Percentiles rank a stretch among this genome's conserved stretches.
phyloP scores from a whole-genome alignment of 2,113 vertebrate species.

The Pyrgilauda ruficollis region DNA sequence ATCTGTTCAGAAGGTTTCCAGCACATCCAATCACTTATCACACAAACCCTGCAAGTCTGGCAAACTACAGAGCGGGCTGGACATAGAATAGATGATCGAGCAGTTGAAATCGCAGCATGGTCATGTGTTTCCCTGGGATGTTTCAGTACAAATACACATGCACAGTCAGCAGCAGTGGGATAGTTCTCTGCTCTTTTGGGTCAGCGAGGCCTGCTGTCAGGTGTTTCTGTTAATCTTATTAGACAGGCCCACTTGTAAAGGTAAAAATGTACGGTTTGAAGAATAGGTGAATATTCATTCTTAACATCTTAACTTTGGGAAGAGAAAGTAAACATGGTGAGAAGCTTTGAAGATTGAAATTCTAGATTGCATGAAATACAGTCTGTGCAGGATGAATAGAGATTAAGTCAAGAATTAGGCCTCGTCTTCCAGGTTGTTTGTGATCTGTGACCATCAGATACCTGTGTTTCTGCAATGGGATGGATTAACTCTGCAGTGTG shows the following conservation, averaged over 20 bases:
- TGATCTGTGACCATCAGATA: not conserved
- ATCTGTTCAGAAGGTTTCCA: constrained; percentile 21
- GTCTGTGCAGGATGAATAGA: not conserved
- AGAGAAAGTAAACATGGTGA: not conserved
- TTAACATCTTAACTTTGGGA: not conserved
- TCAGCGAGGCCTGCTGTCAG: not conserved
- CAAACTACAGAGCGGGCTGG: not conserved
- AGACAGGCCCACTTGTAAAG: not conserved
- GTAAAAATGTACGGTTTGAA: not conserved
- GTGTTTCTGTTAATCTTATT: not conserved
- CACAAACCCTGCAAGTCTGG: constrained; percentile 3
- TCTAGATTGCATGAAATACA: not conserved
- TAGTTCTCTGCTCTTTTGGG: not conserved
- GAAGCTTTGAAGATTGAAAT: not conserved
- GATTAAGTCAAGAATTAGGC: not conserved
- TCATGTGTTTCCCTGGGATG: constrained; percentile 31
- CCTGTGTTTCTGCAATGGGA: not conserved
- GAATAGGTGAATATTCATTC: not conserved
- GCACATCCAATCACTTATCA: constrained; percentile 9
- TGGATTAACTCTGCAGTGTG: not conserved
- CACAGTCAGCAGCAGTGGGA: constrained; percentile 30
- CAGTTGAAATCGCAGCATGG: not conserved
- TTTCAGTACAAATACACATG: constrained; percentile 6
- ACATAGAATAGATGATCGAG: constrained; percentile 29
- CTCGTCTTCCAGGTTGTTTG: not conserved